These are phyloP conservation scores for Acanthoscelides obtectus DNA, from an alignment of 2,888 invertebrate genomes.

Conservation along the genomic window DNA sequence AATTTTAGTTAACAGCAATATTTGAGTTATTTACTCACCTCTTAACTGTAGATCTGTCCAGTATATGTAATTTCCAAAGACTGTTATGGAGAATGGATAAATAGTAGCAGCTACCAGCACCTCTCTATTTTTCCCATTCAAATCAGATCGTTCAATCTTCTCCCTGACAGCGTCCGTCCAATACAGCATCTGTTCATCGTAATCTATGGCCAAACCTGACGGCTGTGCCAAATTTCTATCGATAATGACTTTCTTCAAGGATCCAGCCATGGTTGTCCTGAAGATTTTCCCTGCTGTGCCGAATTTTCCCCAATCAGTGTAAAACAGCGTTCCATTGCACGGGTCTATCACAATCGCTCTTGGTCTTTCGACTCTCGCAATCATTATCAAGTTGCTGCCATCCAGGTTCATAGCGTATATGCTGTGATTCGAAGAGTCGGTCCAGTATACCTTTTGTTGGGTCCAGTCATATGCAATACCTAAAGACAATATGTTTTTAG, in stretches of 20 bases:
- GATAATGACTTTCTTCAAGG: slow-evolving; percentile 80
- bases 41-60: slow-evolving; percentile 93
- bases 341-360: slow-evolving; percentile 95
- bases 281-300: slow-evolving; percentile 92
- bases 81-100: slow-evolving; percentile 92
- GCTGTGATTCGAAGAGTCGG: slow-evolving; percentile 90
- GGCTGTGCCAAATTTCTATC: slow-evolving; percentile 90
- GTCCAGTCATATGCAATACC: slow-evolving; percentile 94
- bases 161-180: slow-evolving; percentile 97
- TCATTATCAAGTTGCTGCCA: slow-evolving; percentile 83
- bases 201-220: slow-evolving; percentile 92
- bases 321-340: slow-evolving; percentile 92
- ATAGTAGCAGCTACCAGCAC: slow-evolving; percentile 84
- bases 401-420: slow-evolving; percentile 94
- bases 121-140: slow-evolving; percentile 79
- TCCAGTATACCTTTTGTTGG: slow-evolving; percentile 96
- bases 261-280: slow-evolving; percentile 94
- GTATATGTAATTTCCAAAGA: slow-evolving; percentile 86
- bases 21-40: slow-evolving; percentile 38
- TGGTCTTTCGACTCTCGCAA: slow-evolving; percentile 88
- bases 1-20: too few species aligned
- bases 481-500: too few species aligned
- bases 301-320: slow-evolving; percentile 93
- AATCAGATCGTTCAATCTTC: slow-evolving; percentile 87
- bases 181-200: slow-evolving; percentile 86